phyloP scores from a whole-genome alignment of 2,113 vertebrate species.

The Capreolus pygargus region DNA sequence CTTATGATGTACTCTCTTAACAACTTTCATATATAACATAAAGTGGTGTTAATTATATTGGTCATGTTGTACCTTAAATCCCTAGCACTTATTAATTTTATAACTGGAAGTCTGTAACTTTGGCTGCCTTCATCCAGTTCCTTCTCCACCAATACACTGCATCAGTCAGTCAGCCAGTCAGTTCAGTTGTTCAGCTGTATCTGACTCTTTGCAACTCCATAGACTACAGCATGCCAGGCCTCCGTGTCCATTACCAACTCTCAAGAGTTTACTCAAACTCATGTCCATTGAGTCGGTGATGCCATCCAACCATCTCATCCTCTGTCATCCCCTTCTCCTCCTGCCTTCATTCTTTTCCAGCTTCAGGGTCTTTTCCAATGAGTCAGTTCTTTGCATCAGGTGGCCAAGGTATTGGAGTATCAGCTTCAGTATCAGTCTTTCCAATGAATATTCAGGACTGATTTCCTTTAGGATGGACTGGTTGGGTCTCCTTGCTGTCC shows the following conservation, averaged over 20 bases:
- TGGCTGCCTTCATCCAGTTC: background rate
- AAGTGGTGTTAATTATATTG: background rate
- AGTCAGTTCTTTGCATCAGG: background rate
- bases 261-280: background rate
- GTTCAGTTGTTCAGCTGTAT: background rate
- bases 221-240: background rate
- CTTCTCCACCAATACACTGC: background rate
- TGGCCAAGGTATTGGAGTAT: background rate
- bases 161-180: background rate
- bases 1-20: background rate
- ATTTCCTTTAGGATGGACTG: background rate
- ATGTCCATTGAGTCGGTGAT: background rate
- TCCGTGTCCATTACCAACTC: background rate
- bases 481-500: background rate
- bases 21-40: background rate
- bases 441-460: background rate
- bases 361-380: background rate
- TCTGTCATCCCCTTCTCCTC: background rate
- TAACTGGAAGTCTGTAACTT: background rate
- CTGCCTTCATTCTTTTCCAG: background rate
- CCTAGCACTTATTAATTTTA: background rate
- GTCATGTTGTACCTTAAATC: background rate
- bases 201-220: background rate
- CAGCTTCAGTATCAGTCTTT: background rate
- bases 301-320: background rate